Evolutionary conservation across 2,888 invertebrate genomes (phyloP).

Genomic region (Tridacna crocea): DNA sequence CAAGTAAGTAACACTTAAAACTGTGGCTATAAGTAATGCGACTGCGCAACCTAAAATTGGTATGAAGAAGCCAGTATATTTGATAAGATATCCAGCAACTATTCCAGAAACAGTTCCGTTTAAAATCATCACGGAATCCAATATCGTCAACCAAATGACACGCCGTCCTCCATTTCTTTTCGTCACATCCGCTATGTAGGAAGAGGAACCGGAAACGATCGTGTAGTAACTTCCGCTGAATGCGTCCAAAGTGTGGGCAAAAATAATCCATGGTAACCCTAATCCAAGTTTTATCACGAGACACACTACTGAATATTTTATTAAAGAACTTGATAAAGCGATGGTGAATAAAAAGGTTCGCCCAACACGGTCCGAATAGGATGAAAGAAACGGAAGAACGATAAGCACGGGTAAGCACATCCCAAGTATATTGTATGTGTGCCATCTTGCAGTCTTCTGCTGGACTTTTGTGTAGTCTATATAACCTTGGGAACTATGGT

Average conservation of each 20-base stretch:
- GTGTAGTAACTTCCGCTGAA: constrained; percentile 35
- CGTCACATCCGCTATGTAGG: constrained; percentile 57
- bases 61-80: constrained; percentile 23
- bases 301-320: constrained; percentile 30
- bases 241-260: constrained; percentile 54
- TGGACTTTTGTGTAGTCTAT: constrained; percentile 25
- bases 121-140: constrained; percentile 29
- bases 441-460: constrained; percentile 39
- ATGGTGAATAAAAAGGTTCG: constrained; percentile 57
- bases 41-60: constrained; percentile 17
- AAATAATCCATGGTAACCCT: constrained; percentile 44
- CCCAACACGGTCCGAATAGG: constrained; percentile 59
- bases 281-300: constrained; percentile 58
- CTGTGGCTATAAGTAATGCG: background rate
- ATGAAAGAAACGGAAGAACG: constrained; percentile 33
- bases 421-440: constrained; percentile 41
- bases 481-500: constrained; percentile 26
- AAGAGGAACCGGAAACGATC: constrained; percentile 23
- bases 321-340: constrained; percentile 35
- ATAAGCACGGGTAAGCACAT: constrained; percentile 34
- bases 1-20: background rate
- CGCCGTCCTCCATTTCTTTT: constrained; percentile 27
- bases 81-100: constrained; percentile 45
- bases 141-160: constrained; percentile 37
- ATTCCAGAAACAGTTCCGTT: constrained; percentile 31